Evolutionary conservation across 92 coral and sea anemone species (phyloP).

Genomic region (Epizoanthus fatuus): DNA sequence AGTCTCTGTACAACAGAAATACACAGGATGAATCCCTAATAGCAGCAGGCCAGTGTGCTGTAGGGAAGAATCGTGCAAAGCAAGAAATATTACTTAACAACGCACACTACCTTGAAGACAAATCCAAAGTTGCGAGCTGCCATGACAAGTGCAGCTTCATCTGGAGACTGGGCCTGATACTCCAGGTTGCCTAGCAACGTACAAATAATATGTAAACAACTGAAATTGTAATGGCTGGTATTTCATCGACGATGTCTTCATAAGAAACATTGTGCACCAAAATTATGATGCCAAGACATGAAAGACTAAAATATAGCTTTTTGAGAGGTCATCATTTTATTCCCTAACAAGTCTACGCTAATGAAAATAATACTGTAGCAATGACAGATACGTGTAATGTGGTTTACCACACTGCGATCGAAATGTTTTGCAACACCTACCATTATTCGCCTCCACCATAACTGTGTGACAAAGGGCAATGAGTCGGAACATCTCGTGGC

Average conservation of each 20-base stretch:
- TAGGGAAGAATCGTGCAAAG: background rate
- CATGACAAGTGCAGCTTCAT: conserved; percentile 98
- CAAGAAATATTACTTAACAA: background rate
- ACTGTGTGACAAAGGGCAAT: conserved; percentile 97
- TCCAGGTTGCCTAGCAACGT: conserved; percentile 73
- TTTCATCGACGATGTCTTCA: too few species aligned
- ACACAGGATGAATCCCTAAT: background rate
- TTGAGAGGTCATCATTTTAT: too few species aligned
- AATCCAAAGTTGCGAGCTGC: conserved; percentile 99
- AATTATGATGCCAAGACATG: too few species aligned
- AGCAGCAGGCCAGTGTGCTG: background rate
- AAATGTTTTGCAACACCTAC: conserved; percentile 45
- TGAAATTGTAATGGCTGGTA: too few species aligned
- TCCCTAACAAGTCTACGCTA: background rate
- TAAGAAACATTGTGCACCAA: too few species aligned
- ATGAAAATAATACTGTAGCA: background rate
- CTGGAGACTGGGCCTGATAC: conserved; percentile 99
- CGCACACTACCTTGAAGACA: conserved; percentile 85
- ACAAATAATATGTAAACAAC: background rate
- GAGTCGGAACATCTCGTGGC: conserved; percentile 90
- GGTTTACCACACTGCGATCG: too few species aligned
- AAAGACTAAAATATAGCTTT: too few species aligned
- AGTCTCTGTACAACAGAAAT: background rate
- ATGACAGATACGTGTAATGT: too few species aligned
- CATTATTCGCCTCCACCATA: conserved; percentile 84